phyloP scores from a whole-genome alignment of 2,113 vertebrate species.

The Aepyceros melampus region DNA sequence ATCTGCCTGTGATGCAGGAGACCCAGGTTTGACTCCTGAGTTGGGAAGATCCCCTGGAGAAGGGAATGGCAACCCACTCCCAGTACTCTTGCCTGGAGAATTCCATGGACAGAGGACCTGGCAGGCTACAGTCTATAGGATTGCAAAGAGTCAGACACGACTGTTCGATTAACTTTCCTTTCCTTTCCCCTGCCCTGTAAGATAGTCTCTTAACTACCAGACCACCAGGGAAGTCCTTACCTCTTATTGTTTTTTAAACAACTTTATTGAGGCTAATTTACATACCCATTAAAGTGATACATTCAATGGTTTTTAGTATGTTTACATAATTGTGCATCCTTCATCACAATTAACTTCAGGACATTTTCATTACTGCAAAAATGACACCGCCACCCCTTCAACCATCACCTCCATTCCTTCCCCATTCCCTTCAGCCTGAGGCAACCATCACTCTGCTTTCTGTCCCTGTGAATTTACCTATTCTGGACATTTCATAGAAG shows the following conservation, averaged over 20 bases:
- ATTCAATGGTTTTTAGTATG: background rate
- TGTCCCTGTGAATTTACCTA: background rate
- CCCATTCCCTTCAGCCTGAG: background rate
- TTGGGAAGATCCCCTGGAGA: background rate
- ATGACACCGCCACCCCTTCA: background rate
- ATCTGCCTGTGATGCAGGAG: background rate
- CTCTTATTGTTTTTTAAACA: background rate
- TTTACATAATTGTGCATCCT: background rate
- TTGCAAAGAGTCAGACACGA: fast-evolving
- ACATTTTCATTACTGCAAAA: background rate
- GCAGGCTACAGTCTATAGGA: fast-evolving
- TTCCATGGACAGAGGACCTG: background rate
- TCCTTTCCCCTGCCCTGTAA: background rate
- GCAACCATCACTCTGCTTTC: background rate
- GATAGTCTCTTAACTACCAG: fast-evolving
- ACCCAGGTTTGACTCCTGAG: background rate
- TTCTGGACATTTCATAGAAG: background rate
- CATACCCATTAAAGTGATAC: background rate
- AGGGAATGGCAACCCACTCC: background rate
- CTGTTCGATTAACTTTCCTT: background rate
- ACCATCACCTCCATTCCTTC: background rate
- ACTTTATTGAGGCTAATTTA: background rate
- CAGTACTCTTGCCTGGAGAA: background rate
- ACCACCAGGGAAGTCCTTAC: background rate
- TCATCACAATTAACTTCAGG: background rate